Base-by-base conservation (phyloP, 2,113 vertebrate species). In the Dromaius novaehollandiae region DNA sequence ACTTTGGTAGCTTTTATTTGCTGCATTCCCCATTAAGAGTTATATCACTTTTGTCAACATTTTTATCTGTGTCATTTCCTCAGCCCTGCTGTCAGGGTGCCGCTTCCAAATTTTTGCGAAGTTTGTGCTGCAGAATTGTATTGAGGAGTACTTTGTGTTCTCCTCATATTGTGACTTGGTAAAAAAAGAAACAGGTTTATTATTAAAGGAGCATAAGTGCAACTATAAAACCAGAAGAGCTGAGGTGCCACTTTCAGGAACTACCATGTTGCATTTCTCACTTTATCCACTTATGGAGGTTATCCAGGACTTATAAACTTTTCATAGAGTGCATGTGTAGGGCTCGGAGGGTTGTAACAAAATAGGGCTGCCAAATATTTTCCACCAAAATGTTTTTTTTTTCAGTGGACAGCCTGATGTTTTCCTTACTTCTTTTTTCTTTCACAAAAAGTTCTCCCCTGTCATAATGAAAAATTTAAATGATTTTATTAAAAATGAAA, bases 41-140 rank as follows among this genome's bases (percentile, higher is more conserved):
- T 61, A 66, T 50, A 21, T 80, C 60, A 22, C 46, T 94, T 97
- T 91, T 91, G 36, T 95, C 66, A 70, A 90, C 61, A 86, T 48
- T 61, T 96, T 17, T 76, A 68, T 95, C 28, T 91, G 82, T 82
- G 90, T 50, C 44, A 42, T 95, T 93, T 96, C 93, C 60, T 91
- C 79, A 95, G 21, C 17, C 96, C 75, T 90, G 42, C 34, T 90
- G 69, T 83, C 55, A 69, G 12, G 18, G 38, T 44, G 63, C 13
- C 84, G 26, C 60, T 94, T 92, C 71, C 91, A 95, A 90, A 94
- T 46, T 94, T 94, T 95, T 97, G 38, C 53, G 68, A 93, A 76
- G 64, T 80, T 77, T 82, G 25, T 64, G 51, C 53, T 86, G 64
- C 80, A 69, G 46, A 86, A 74, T 90, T 93, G 20, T 53, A 60